Evolutionary conservation across 2,113 vertebrate species (phyloP).

Genomic region (Siphamia tubifer): DNA sequence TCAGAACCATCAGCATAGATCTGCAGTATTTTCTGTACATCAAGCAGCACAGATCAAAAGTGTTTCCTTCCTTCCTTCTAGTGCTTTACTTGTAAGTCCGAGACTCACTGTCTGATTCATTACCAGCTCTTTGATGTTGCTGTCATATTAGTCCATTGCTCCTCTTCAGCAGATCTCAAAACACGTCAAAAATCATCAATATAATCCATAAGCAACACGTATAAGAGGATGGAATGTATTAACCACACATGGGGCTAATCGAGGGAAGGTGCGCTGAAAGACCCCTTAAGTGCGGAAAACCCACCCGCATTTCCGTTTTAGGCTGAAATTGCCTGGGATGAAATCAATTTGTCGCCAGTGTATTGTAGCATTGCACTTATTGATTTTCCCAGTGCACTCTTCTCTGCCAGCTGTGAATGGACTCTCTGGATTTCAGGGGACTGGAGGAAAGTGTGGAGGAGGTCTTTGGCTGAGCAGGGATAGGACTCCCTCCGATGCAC

Average conservation of each 20-base stretch:
- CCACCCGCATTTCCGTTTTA: conserved; percentile 44
- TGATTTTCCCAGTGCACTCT: conserved; percentile 70
- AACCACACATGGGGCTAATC: conserved; percentile 63
- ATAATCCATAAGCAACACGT: conserved; percentile 71
- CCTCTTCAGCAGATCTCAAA: conserved; percentile 59
- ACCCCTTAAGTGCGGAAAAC: conserved; percentile 46
- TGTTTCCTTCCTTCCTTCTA: conserved; percentile 1
- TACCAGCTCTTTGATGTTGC: conserved; percentile 59
- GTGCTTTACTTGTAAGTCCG: background rate
- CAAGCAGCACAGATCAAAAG: conserved; percentile 33
- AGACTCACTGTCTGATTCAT: conserved; percentile 32
- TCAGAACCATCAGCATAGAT: conserved; percentile 18
- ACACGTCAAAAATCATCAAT: conserved; percentile 66
- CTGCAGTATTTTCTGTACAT: conserved; percentile 4
- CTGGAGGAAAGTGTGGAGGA: conserved; percentile 48
- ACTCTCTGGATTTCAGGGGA: conserved; percentile 58
- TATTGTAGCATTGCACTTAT: conserved; percentile 77
- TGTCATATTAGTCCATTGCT: conserved; percentile 72
- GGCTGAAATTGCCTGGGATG: conserved; percentile 71
- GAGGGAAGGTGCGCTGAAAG: conserved; percentile 45
- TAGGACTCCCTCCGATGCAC: conserved; percentile 75
- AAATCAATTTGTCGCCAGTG: conserved; percentile 77
- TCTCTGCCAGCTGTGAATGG: conserved; percentile 56
- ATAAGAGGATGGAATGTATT: conserved; percentile 71
- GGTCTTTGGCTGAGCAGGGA: conserved; percentile 59